Base-by-base conservation (phyloP, 2,113 vertebrate species). In the Balaeniceps rex region DNA sequence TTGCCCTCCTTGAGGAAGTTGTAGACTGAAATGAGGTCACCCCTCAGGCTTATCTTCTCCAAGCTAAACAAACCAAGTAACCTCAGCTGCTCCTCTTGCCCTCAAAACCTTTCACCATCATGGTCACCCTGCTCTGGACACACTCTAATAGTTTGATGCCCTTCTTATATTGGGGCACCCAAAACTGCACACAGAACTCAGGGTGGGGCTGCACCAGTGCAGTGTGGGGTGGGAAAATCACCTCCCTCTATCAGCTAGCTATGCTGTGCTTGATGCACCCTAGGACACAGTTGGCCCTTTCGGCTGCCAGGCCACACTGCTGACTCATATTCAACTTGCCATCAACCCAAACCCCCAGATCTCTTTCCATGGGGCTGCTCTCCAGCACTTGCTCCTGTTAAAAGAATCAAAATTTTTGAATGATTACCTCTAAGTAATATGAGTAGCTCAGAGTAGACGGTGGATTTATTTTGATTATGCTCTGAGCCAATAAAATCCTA, bases 201-300 rank as follows among this genome's bases (percentile, higher is more conserved):
- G 40, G 5, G 11, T 40, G 10, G 19, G 14, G 18, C 4, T 4
- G 2, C 21, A 58, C 11, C 2, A 0, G 33, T 51, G 33, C 44
- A 40, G 6, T 24, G 19, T 4, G 21, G 38, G 54, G 16, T 9
- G 6, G 19, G 19, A 16, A 14, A 85, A 28, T 34, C 12, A 36
- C 3, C 0, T 11, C 4, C 11, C 12, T 78, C 2, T 6, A 18
- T 7, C 0, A 0, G 8, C 26, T 86, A 24, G 12, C 4, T 49
- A 16, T 54, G 28, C 21, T 6, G 0, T 87, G 24, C 13, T 26
- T 75, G 2, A 1, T 61, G 14, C 2, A 42, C 7, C 4, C 19
- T 5, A 54, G 10, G 12, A 15, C 12, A 29, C 1, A 2, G 5
- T 2, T 68, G 25, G 9, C 6, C n/a, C 25, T 77, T 61, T 40